Evolutionary conservation across 2,113 vertebrate species (phyloP).

Genomic region (Psophia crepitans): DNA sequence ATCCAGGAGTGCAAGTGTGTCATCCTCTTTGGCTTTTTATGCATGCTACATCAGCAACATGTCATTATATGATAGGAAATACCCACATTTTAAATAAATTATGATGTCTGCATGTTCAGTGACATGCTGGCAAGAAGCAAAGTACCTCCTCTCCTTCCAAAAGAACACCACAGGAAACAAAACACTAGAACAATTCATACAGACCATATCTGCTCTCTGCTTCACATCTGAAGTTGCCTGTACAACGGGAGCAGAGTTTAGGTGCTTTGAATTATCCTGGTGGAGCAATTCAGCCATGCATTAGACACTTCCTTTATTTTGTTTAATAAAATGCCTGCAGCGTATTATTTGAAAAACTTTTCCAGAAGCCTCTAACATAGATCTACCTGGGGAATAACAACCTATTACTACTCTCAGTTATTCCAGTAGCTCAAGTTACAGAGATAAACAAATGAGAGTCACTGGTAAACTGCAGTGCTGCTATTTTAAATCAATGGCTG

Average conservation of each 20-base stretch:
- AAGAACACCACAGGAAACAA: not conserved
- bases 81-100: not conserved
- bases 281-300: not conserved
- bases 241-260: not conserved
- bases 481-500: not conserved
- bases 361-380: not conserved
- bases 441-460: not conserved
- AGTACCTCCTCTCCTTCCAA: not conserved
- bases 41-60: not conserved
- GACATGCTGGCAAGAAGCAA: not conserved
- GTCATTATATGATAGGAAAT: not conserved
- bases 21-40: not conserved
- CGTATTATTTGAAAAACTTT: not conserved
- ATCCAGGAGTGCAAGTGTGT: not conserved
- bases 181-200: not conserved
- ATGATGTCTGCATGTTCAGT: not conserved
- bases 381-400: not conserved
- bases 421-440: not conserved
- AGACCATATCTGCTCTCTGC: not conserved
- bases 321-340: not conserved
- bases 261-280: not conserved
- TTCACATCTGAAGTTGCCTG: not conserved
- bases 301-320: not conserved
- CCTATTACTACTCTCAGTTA: not conserved
- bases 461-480: not conserved